These are phyloP conservation scores for Macquaria australasica DNA, from an alignment of 2,113 vertebrate genomes.

Conservation along the genomic window DNA sequence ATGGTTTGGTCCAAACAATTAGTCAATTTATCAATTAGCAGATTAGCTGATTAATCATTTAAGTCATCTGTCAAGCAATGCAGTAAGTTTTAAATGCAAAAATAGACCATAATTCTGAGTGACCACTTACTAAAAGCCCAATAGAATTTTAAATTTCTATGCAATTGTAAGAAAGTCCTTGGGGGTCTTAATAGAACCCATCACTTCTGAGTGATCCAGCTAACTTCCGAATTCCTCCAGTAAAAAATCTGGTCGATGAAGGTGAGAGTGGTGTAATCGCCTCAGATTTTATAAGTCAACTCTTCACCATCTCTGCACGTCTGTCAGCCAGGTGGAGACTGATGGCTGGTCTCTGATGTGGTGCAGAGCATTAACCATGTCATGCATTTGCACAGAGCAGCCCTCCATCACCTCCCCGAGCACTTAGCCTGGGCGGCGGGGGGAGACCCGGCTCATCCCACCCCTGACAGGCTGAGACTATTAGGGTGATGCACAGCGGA, in stretches of 20 bases:
- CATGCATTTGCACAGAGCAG: constrained; percentile 69
- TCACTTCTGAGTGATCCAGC: background rate
- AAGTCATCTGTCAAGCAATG: background rate
- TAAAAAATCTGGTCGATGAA: constrained; percentile 10
- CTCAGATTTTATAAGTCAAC: constrained; percentile 59
- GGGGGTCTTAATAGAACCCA: background rate
- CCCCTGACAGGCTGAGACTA: constrained; percentile 68
- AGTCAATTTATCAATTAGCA: background rate
- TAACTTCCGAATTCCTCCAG: background rate
- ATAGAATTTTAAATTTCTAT: background rate
- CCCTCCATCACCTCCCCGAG: constrained; percentile 73
- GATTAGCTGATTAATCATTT: background rate
- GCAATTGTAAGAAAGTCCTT: background rate
- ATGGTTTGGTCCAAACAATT: background rate
- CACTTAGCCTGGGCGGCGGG: constrained; percentile 65
- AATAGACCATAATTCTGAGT: background rate
- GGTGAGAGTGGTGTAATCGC: constrained; percentile 28
- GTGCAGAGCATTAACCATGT: constrained; percentile 71
- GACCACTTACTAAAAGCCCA: background rate
- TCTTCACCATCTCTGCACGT: constrained; percentile 47
- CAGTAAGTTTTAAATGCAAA: background rate
- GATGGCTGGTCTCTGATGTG: constrained; percentile 62
- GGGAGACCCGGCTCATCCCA: constrained; percentile 59
- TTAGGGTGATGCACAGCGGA: constrained; percentile 77
- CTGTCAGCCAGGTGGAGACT: constrained; percentile 62